These are phyloP conservation scores for Acanthosepion pharaonis DNA, from an alignment of 2,888 invertebrate species.

Conservation along the genomic window DNA sequence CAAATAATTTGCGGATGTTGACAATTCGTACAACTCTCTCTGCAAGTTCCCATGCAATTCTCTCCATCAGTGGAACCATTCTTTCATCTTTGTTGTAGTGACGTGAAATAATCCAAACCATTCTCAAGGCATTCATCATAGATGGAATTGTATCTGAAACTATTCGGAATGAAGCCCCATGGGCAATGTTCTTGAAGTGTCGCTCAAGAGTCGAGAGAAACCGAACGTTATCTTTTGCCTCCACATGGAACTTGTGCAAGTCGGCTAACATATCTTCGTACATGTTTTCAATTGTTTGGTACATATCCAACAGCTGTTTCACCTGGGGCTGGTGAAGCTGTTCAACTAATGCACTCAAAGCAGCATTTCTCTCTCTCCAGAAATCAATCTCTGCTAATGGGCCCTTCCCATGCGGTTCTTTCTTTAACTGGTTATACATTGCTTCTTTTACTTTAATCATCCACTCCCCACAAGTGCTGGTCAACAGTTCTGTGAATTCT, in stretches of 20 bases:
- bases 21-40: slow-evolving; percentile 84
- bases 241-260: slow-evolving; percentile 81
- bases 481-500: slow-evolving; percentile 76
- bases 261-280: slow-evolving; percentile 80
- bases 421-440: slow-evolving; percentile 69
- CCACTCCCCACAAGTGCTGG: slow-evolving; percentile 78
- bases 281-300: slow-evolving; percentile 78
- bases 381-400: slow-evolving; percentile 89
- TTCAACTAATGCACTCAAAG: slow-evolving; percentile 85
- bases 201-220: slow-evolving; percentile 84
- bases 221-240: slow-evolving; percentile 85
- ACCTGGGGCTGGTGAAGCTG: slow-evolving; percentile 85
- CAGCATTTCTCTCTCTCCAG: slow-evolving; percentile 88
- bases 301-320: slow-evolving; percentile 79
- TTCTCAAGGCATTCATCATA: slow-evolving; percentile 87
- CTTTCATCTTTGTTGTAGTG: slow-evolving; percentile 89
- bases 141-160: slow-evolving; percentile 84
- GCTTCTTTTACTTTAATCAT: slow-evolving; percentile 75
- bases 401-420: slow-evolving; percentile 80
- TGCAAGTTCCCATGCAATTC: slow-evolving; percentile 88
- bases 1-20: slow-evolving; percentile 83
- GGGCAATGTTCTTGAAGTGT: slow-evolving; percentile 84
- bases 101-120: slow-evolving; percentile 92
- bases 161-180: slow-evolving; percentile 82
- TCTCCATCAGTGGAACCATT: slow-evolving; percentile 87